Evolutionary conservation across 2,113 vertebrate genomes (phyloP), one percentile per base, ranked within the genome.

Genomic region (Pterocles orientalis): DNA sequence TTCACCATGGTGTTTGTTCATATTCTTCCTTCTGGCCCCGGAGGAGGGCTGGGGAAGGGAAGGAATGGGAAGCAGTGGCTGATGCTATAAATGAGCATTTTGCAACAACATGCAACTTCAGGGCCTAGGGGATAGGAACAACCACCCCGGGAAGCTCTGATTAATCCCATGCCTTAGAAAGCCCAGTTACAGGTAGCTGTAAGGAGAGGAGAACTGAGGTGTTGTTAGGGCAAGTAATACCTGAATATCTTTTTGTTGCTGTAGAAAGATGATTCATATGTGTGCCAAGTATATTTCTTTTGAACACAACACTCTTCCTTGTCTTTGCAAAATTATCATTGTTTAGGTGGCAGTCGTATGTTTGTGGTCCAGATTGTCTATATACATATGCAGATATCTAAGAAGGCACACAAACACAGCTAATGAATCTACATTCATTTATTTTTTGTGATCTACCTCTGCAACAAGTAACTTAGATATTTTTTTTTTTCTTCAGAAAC

Each of bases 241-340:
- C 9, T 54, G 34, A 39, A 28, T 33, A 2, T 9, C 13, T 62
- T 68, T 36, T 17, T 33, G 31, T 19, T 2, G 0, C 28, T 68
- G 2, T 18, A 41, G n/a, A 65, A 69, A 60, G 24, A 9, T 15
- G 57, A 62, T 29, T 60, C 1, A 31, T 0, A 0, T 10, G 2
- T 8, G 6, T 14, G 47, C 31, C 10, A 33, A 39, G 54, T 48
- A 18, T 24, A 62, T 75, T 36, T 18, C 21, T 53, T 75, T 86
- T 34, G 45, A 88, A 57, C 10, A 31, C 24, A 83, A 4, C 16
- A 24, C 12, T 47, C 54, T 26, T 65, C 14, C 51, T 47, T 47
- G 5, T 58, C 18, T 26, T 33, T 77, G n/a, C 36, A 53, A 45
- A 60, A 25, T 7, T 61, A 25, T 18, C 7, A 12, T 18, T 54